Base-by-base conservation (phyloP, 2,113 vertebrate species). In the Anguilla japonica region DNA sequence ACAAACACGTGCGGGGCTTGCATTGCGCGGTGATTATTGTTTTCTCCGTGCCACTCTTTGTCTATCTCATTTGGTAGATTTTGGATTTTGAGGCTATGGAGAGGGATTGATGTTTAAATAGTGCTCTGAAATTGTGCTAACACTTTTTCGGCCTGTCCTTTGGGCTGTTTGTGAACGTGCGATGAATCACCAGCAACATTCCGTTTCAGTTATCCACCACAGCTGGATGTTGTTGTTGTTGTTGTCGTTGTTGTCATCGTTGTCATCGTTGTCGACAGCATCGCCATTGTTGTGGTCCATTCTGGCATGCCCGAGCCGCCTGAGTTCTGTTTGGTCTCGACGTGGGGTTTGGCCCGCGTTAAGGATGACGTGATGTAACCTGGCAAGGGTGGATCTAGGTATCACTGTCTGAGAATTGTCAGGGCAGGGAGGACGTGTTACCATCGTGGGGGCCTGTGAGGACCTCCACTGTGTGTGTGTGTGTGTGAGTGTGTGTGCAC, bases 391-490 rank as follows among this genome's bases (percentile, higher is more conserved):
- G 43, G 46, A 43, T 50, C 46, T 3, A 82, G 71, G 71, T 34
- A 2, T 82, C 11, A 15, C 3, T 67, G 18, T 67, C 60, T 67
- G 18, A 67, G 43, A 82, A 50, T 79, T 5, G 43, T 56, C 71
- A 79, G 34, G 50, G 63, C n/a, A 29, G 71, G 60, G 43, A 41
- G 71, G 88, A 90, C 90, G 87, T 86, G 88, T 67, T 85, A 90
- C 79, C 57, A 83, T 84, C 22, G 60, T 87, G 92, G 83, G 88
- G 87, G 91, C 86, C 88, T 87, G 41, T 79, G 50, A 84, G 87
- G 87, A 87, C 57, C 11, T n/a, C 84, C 75, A 29, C 75, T 15
- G 75, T 40, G n/a, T 40, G 75, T 79, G 75, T 75, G 67, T 75
- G 0, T 75, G 34, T 79, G 29, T 79, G 75, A 14, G 29, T 79